Evolutionary conservation across 2,888 invertebrate genomes (phyloP).

Genomic region (Dolichomitus sp.): DNA sequence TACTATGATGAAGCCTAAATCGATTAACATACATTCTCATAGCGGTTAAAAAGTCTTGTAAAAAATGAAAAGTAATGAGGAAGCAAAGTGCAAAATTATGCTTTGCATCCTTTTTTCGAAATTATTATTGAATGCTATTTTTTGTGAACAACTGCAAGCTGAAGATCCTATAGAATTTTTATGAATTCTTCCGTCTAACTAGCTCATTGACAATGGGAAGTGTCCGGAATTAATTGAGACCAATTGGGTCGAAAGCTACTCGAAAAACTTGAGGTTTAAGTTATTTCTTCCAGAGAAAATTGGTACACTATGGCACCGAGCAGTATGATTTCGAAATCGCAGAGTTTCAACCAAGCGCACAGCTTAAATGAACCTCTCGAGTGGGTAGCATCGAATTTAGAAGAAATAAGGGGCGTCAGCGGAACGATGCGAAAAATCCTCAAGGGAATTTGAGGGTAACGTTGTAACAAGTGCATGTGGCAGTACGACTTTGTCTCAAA

Average conservation of each 20-base stretch:
- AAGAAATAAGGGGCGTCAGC: slow-evolving; percentile 15
- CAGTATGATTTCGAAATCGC: background rate
- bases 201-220: background rate
- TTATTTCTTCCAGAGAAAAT: background rate
- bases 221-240: background rate
- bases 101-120: background rate
- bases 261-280: background rate
- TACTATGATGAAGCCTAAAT: no score
- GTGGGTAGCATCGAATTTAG: slow-evolving; percentile 15
- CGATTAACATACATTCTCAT: no score
- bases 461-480: slow-evolving; percentile 43
- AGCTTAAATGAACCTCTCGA: slow-evolving; percentile 26
- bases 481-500: slow-evolving; percentile 21
- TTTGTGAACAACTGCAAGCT: background rate
- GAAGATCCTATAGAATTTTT: background rate
- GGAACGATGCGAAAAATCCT: slow-evolving; percentile 21
- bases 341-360: background rate
- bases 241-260: background rate
- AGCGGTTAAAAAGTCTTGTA: no score
- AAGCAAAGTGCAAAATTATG: background rate
- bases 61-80: no score
- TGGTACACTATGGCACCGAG: background rate
- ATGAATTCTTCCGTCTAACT: background rate
- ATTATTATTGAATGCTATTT: background rate
- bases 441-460: slow-evolving; percentile 32